Conservation (phyloP, 2,113 vertebrate genomes). For the Grammomys surdaster region DNA sequence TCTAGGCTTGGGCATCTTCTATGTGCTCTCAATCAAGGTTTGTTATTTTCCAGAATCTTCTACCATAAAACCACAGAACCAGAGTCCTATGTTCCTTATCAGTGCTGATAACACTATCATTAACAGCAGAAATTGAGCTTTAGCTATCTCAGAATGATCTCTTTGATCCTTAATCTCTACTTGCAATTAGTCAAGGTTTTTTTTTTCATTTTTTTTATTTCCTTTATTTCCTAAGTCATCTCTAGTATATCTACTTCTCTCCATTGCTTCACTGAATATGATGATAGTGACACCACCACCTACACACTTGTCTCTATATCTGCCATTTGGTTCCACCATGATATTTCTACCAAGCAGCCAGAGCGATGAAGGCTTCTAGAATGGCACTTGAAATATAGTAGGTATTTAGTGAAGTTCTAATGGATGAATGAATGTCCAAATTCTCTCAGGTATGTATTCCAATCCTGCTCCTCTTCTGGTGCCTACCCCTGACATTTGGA, state of each 20-base stretch:
- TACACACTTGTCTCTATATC: conserved; percentile 31
- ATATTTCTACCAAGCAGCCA: conserved; percentile 1
- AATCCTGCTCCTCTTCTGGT: conserved; percentile 37
- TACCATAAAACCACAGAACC: conserved; percentile 45
- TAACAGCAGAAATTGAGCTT: conserved; percentile 52
- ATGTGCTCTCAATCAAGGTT: conserved; percentile 2
- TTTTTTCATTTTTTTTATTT: too few species aligned
- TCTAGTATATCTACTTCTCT: neutral
- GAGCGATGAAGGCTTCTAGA: conserved; percentile 9
- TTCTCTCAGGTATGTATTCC: neutral
- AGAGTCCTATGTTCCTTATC: conserved; percentile 24
- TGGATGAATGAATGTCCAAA: conserved; percentile 32
- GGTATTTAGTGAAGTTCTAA: conserved; percentile 45
- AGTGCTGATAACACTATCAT: conserved; percentile 46
- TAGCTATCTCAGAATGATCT: conserved; percentile 23
- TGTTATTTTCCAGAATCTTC: conserved; percentile 13
- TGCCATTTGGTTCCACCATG: neutral
- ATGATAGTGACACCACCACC: neutral
- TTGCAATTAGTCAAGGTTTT: conserved; percentile 25
- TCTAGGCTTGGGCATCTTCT: conserved; percentile 18
- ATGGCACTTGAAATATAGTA: neutral
- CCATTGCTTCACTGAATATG: conserved; percentile 13
- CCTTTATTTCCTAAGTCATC: conserved; percentile 40
- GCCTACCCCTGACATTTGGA: conserved; percentile 37
- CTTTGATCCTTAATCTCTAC: conserved; percentile 9